Evolutionary conservation across 1,140 invertebrate genomes (phyloP), one percentile per base, ranked within the genome.

Genomic region (Drosophila athabasca): DNA sequence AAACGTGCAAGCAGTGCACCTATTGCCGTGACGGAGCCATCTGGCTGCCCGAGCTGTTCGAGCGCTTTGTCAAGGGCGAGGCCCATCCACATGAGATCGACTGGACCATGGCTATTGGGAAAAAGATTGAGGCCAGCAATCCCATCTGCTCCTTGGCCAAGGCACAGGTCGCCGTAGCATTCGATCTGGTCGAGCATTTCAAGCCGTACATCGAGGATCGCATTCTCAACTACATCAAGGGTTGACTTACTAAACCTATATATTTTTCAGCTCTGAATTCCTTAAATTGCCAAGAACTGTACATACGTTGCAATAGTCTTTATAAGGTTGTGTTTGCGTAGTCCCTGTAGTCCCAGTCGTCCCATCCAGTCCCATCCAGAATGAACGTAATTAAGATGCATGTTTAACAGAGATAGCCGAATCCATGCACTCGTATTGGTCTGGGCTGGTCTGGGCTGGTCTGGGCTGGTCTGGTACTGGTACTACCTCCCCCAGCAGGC

Each of bases 1-100:
- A 99, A 92, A 98, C 97, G 6, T 99, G 98, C 93, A 99, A 98
- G 22, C 98, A 99, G 93, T 99, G 99, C 90, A 99, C 98, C 51
- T 98, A 98, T 11, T 99, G 98, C 92, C 93, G 98, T 26, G 99
- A 99, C 93, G 98, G 98, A 6, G 96, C 97, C 71, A 95, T 94
- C 43, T 99, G 98, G 98, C 98, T 99, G 96, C 97, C 97, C 90
- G 98, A 99, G 93, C 97, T 99, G 15, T 70, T 76, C 13, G 57
- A 24, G n/a, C 65, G 44, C 13, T 78, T 91, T 41, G 97, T 97
- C 6, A 95, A 96, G 52, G 99, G 99, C 41, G 97, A 99, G 92
- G 98, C 97, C 2, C 94, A 95, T 79, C 94, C 95, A 11, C 96
- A 96, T 70, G 98, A 99, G 94, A 99, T 99, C 82, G 98, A 99